These are phyloP conservation scores for Trachythela sp. DNA, from an alignment of 64 coral and sea anemone genomes.

Conservation along the genomic window DNA sequence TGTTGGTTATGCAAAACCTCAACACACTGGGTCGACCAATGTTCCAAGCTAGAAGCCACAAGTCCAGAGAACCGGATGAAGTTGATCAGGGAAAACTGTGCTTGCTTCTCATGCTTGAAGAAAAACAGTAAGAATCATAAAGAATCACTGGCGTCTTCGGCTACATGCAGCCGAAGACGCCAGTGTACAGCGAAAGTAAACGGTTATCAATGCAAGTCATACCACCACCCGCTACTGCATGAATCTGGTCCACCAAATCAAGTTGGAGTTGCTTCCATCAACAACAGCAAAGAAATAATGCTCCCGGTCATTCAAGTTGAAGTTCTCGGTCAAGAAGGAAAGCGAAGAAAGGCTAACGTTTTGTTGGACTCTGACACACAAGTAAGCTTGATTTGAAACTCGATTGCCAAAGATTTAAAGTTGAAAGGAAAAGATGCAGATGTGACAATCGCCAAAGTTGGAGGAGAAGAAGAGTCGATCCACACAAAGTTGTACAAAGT, in stretches of 20 bases:
- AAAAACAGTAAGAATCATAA: not conserved
- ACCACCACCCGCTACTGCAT: not conserved
- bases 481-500: not conserved
- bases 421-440: not conserved
- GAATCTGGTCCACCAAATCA: not conserved
- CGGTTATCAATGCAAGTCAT: not conserved
- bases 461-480: not conserved
- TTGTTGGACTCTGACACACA: not conserved
- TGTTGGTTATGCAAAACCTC: not conserved
- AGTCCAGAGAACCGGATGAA: not conserved
- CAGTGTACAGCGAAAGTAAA: not conserved
- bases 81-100: not conserved
- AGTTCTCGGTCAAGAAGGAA: not conserved
- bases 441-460: not conserved
- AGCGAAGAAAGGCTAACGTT: not conserved
- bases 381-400: not conserved
- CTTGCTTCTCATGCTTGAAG: not conserved
- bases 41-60: not conserved
- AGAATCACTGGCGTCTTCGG: no score
- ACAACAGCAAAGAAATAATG: not conserved
- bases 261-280: not conserved
- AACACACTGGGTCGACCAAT: not conserved
- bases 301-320: not conserved
- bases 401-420: not conserved
- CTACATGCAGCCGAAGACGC: not conserved